Evolutionary conservation across 2,888 invertebrate species (phyloP), one percentile per base, ranked within the genome.

Genomic region (Cheilosia grossa): DNA sequence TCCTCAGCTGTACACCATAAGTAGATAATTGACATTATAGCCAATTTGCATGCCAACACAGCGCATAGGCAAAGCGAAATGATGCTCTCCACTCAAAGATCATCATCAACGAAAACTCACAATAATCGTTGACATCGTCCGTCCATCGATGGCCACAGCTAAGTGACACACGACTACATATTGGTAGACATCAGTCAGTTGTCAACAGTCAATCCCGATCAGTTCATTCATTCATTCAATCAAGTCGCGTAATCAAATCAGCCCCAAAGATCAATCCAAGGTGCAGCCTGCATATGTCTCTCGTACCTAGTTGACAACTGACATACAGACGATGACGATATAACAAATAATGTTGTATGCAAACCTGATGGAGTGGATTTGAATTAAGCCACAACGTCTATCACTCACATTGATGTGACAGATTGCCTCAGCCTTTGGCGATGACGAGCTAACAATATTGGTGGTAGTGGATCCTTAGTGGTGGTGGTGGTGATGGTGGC

Each of bases 261-360:
- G 37, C 53, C 67, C 74, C 73, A 40, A 69, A 69, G 81, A 81
- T 81, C 86, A 86, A 73, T 86, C 82, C 21, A 69, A 78, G 86
- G 75, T 82, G 81, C 86, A 78, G 73, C 82, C 56, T 81, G 86
- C 86, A 82, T 86, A 73, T 86, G 75, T 85, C 74, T 75, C 66
- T 58, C 53, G 51, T 19, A 72, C 67, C 80, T 33, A 69, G 72
- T 78, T 86, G 86, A 86, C 86, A 82, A 86, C 72, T 87, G 87
- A 87, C 87, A 87, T 72, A 70, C 72, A 70, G 75, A 77, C 86
- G 87, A 87, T 75, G 87, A 87, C 80, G 82, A 69, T 78, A 56
- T 69, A 78, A 78, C 82, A 82, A 86, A 86, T 82, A 85, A 87
- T 85, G 87, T 87, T 87, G 86, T 87, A 87, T 87, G 87, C 87